Conservation (phyloP, 2,888 invertebrate genomes). For the Cosmorhoe ocellata region DNA sequence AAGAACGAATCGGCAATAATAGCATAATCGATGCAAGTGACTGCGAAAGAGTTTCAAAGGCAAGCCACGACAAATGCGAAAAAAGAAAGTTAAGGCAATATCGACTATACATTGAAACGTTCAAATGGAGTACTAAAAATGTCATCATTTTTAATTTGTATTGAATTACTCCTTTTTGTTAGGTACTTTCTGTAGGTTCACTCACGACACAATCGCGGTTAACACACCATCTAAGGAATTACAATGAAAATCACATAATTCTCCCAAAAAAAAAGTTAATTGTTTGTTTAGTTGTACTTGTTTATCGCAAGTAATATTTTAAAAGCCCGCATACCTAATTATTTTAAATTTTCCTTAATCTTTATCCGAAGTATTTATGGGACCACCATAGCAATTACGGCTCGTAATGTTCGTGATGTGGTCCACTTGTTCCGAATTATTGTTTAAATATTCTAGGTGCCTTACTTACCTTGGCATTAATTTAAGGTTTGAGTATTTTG, state of each 20-base stretch:
- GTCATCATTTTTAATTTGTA: too few species aligned
- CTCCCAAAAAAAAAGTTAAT: conserved; percentile 14
- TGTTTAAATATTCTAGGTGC: conserved; percentile 24
- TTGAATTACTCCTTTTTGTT: too few species aligned
- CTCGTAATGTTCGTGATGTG: conserved; percentile 32
- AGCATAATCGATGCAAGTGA: conserved; percentile 60
- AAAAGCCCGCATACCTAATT: conserved; percentile 65
- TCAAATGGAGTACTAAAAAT: too few species aligned
- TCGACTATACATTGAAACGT: too few species aligned
- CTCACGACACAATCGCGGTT: not conserved
- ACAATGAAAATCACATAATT: conserved; percentile 20
- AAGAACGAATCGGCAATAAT: conserved; percentile 66
- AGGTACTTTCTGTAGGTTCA: too few species aligned
- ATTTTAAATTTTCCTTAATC: conserved; percentile 43
- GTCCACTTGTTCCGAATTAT: conserved; percentile 27
- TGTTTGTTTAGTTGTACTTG: conserved; percentile 21
- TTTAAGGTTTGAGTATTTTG: too few species aligned
- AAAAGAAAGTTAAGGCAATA: conserved; percentile 13
- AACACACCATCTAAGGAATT: conserved; percentile 5
- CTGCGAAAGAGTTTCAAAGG: conserved; percentile 29
- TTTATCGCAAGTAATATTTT: conserved; percentile 38
- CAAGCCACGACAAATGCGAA: conserved; percentile 28
- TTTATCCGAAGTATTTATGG: conserved; percentile 73
- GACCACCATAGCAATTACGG: conserved; percentile 58
- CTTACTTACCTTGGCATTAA: not conserved